These are phyloP conservation scores for Sepioteuthis lessoniana DNA, from an alignment of 2,888 invertebrate species.

Conservation along the genomic window DNA sequence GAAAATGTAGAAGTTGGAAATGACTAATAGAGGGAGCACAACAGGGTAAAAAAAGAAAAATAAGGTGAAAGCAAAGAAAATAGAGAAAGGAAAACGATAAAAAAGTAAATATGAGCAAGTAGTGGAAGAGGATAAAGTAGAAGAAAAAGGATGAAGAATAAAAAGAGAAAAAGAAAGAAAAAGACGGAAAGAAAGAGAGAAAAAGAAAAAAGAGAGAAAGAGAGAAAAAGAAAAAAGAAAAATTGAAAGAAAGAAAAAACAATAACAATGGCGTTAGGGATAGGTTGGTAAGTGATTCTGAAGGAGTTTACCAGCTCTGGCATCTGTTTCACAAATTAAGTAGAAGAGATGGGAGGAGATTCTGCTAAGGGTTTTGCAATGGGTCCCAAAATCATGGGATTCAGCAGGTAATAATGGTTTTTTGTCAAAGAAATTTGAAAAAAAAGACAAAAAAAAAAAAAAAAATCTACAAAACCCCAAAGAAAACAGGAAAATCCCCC, in stretches of 20 bases:
- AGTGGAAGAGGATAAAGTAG: no score
- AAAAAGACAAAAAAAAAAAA: neutral
- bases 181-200: neutral
- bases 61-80: neutral
- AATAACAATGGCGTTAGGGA: neutral
- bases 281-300: neutral
- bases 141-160: neutral
- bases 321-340: neutral
- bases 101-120: no score
- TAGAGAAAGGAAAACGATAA: neutral
- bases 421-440: neutral
- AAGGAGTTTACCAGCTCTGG: neutral
- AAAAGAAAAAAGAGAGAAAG: neutral
- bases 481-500: neutral
- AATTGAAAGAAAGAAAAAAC: neutral
- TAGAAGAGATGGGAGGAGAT: neutral
- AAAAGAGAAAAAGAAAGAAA: neutral
- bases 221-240: neutral
- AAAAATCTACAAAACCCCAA: no score
- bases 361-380: neutral
- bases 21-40: no score
- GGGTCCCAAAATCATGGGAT: constrained; percentile 5
- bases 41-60: neutral
- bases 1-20: no score
- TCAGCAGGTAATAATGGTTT: neutral